Percentiles rank a stretch among this genome's conserved stretches.
Conservation (phyloP, 1,140 invertebrate species). For the Drosophila nebulosa region DNA sequence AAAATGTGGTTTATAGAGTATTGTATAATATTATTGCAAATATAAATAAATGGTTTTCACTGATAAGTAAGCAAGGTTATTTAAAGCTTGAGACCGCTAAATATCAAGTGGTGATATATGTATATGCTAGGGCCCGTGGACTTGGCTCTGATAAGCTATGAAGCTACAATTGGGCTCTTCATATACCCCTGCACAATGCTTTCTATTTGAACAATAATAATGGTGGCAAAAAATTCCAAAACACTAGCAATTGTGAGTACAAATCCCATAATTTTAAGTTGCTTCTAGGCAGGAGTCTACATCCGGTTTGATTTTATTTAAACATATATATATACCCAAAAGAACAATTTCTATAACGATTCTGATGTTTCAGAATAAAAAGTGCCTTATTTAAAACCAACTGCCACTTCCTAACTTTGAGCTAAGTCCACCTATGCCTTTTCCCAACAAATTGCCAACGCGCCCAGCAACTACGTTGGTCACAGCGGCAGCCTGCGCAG, state of each 20-base stretch:
- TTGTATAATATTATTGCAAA: too few relatives aligned
- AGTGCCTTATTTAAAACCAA: conserved; percentile 83
- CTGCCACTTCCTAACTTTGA: conserved; percentile 88
- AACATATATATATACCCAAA: not conserved
- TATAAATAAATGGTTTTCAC: too few relatives aligned
- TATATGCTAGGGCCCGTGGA: too few relatives aligned
- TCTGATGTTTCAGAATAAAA: not conserved
- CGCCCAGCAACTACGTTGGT: conserved; percentile 89
- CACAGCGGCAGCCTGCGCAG: conserved; percentile 81
- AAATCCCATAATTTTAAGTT: not conserved
- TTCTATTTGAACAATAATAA: not conserved
- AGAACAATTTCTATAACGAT: not conserved
- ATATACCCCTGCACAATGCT: not conserved
- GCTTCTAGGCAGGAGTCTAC: not conserved
- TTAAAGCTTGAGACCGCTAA: too few relatives aligned
- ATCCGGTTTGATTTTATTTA: not conserved
- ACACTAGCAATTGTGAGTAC: not conserved
- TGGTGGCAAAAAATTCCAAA: not conserved
- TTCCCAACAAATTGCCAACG: conserved; percentile 89
- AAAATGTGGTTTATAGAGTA: too few relatives aligned
- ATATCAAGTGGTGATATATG: too few relatives aligned
- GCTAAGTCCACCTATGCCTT: conserved; percentile 89
- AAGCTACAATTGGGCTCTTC: not conserved
- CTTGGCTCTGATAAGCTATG: too few relatives aligned
- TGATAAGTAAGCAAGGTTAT: too few relatives aligned